Evolutionary conservation across 2,888 invertebrate genomes (phyloP).

Genomic region (Boloria euphrosyne): DNA sequence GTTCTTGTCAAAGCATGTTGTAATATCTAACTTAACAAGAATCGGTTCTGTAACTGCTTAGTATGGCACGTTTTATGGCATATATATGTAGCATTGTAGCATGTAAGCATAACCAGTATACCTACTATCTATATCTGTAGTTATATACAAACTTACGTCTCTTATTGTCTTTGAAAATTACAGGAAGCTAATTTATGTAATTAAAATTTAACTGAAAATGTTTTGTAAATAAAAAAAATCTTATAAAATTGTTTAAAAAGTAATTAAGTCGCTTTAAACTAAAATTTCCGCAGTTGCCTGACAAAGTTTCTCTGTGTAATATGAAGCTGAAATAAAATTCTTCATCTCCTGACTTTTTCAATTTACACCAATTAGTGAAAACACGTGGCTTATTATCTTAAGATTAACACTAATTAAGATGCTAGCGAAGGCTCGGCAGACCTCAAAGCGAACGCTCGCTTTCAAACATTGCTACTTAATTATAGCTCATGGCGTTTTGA

Average conservation of each 20-base stretch:
- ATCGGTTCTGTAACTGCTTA: no score
- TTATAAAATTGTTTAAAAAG: constrained; percentile 4
- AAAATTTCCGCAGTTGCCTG: constrained; percentile 13
- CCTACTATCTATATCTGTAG: no score
- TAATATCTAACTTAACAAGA: no score
- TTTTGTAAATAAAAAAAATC: not conserved
- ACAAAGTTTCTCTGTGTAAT: constrained; percentile 22
- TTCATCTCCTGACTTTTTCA: constrained; percentile 48
- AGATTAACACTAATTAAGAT: constrained; percentile 77
- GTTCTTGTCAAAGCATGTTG: no score
- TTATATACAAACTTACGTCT: no score
- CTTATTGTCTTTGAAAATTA: no score
- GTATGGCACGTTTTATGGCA: no score
- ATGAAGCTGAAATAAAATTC: constrained; percentile 22
- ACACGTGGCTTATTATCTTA: constrained; percentile 74
- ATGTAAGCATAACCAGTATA: no score
- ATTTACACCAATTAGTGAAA: constrained; percentile 70
- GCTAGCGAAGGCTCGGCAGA: constrained; percentile 53
- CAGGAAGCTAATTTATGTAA: no score
- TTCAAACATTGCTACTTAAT: constrained; percentile 69
- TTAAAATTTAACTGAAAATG: constrained; percentile 3
- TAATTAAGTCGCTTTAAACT: constrained; percentile 10
- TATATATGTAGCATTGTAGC: no score
- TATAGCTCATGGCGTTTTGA: constrained; percentile 51
- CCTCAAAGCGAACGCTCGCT: constrained; percentile 70